Conservation (phyloP, 2,797 vertebrate genomes). For the Thamnophis elegans region DNA sequence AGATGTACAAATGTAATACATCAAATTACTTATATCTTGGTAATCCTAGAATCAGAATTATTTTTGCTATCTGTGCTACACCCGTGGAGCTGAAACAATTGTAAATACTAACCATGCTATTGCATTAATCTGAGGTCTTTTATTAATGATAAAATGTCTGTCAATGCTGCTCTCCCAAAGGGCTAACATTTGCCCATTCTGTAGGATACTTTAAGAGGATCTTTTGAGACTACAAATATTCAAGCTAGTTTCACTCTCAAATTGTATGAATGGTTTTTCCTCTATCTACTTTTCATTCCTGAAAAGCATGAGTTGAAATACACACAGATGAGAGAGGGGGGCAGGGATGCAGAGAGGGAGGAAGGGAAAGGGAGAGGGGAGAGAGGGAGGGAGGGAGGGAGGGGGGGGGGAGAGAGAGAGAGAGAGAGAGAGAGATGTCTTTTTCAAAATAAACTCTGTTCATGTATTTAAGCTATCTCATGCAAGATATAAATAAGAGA, state of each 20-base stretch:
- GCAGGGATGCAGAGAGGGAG: too few species aligned
- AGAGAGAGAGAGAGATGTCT: background rate
- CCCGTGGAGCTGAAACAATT: constrained; percentile 51
- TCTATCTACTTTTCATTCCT: constrained; percentile 2
- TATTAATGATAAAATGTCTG: constrained; percentile 19
- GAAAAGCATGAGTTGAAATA: constrained; percentile 8
- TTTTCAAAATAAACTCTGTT: background rate
- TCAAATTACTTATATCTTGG: constrained; percentile 59
- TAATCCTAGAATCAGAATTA: constrained; percentile 62
- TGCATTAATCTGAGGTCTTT: constrained; percentile 53
- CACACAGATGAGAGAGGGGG: background rate
- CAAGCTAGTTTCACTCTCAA: constrained; percentile 23
- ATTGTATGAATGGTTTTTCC: background rate
- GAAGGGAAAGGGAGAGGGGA: too few species aligned
- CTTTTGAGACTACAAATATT: background rate
- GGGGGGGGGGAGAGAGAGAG: too few species aligned
- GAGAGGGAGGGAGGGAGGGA: too few species aligned
- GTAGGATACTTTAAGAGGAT: constrained; percentile 3
- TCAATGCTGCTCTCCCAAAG: background rate
- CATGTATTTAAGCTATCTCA: accelerated
- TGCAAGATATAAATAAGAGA: background rate
- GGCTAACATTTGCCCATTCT: constrained; percentile 10
- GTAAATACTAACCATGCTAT: constrained; percentile 61
- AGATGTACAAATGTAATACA: constrained; percentile 22
- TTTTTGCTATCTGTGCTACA: constrained; percentile 68